These are phyloP conservation scores for Antennarius striatus DNA, from an alignment of 2,113 vertebrate genomes.

Conservation along the genomic window DNA sequence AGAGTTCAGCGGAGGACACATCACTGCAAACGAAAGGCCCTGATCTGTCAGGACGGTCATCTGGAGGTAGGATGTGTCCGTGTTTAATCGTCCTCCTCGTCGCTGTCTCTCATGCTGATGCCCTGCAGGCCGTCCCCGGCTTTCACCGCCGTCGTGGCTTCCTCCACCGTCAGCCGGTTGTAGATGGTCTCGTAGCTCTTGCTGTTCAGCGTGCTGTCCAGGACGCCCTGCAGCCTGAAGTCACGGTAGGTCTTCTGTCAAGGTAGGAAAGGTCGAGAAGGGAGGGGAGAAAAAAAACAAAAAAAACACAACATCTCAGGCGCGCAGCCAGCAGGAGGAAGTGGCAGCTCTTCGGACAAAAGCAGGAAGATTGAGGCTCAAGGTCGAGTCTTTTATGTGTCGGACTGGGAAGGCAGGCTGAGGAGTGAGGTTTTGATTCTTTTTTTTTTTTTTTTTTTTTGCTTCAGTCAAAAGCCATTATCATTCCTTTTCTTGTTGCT, in stretches of 20 bases:
- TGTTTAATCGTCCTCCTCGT: conserved; percentile 89
- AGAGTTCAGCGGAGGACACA: not conserved
- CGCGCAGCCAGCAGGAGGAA: conserved; percentile 33
- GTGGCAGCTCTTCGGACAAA: conserved; percentile 46
- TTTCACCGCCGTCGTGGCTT: conserved; percentile 88
- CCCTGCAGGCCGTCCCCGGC: conserved; percentile 88
- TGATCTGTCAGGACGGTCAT: conserved; percentile 2
- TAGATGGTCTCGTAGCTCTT: conserved; percentile 92
- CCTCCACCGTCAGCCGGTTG: conserved; percentile 90
- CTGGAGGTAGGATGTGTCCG: not conserved
- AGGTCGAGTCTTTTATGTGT: conserved; percentile 58
- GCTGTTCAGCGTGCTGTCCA: conserved; percentile 89
- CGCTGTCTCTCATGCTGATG: conserved; percentile 95
- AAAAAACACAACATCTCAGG: conserved; percentile 39
- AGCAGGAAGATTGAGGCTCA: conserved; percentile 50
- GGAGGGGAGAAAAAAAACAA: not conserved
- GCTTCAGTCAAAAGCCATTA: conserved; percentile 51
- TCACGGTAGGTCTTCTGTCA: conserved; percentile 93
- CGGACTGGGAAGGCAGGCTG: conserved; percentile 17
- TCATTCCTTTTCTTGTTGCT: conserved; percentile 32
- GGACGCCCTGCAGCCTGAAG: conserved; percentile 92
- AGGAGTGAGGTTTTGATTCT: conserved; percentile 11
- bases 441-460: conserved; percentile 2
- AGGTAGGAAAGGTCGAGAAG: conserved; percentile 2
- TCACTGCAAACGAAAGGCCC: conserved; percentile 2